These are phyloP conservation scores for Lampris incognitus DNA, from an alignment of 2,113 vertebrate species.

Conservation along the genomic window DNA sequence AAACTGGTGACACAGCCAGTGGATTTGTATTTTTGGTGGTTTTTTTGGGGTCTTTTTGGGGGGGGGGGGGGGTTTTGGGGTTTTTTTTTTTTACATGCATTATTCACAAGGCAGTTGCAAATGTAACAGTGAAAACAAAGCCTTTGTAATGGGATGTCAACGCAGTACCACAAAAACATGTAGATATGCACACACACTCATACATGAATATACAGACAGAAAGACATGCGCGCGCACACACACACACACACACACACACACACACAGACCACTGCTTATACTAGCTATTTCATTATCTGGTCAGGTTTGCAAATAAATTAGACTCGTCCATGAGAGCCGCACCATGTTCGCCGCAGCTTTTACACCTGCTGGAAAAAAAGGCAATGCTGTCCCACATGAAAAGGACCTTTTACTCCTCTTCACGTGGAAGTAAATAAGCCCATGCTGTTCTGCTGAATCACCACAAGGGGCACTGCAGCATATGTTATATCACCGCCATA, in stretches of 20 bases:
- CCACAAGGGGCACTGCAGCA: constrained; percentile 80
- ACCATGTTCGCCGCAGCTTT: constrained; percentile 27
- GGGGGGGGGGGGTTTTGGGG: no score
- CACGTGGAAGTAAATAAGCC: neutral
- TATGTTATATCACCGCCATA: constrained; percentile 35
- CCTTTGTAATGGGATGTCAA: no score
- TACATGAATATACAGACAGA: no score
- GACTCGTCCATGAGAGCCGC: constrained; percentile 39
- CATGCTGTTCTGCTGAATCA: neutral
- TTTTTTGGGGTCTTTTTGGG: no score
- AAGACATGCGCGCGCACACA: neutral
- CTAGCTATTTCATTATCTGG: no score
- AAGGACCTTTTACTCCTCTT: constrained; percentile 9
- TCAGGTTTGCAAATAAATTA: neutral
- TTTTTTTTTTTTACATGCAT: neutral
- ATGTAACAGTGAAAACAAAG: no score
- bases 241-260: neutral
- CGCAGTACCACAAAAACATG: no score
- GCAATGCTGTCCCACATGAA: neutral
- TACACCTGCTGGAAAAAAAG: constrained; percentile 23
- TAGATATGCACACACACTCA: neutral
- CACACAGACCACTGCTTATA: neutral
- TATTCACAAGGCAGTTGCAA: constrained; percentile 28
- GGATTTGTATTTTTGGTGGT: no score
- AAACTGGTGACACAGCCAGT: no score